These are phyloP conservation scores for Syngnathus acus DNA, from an alignment of 2,797 vertebrate species.

Conservation along the genomic window DNA sequence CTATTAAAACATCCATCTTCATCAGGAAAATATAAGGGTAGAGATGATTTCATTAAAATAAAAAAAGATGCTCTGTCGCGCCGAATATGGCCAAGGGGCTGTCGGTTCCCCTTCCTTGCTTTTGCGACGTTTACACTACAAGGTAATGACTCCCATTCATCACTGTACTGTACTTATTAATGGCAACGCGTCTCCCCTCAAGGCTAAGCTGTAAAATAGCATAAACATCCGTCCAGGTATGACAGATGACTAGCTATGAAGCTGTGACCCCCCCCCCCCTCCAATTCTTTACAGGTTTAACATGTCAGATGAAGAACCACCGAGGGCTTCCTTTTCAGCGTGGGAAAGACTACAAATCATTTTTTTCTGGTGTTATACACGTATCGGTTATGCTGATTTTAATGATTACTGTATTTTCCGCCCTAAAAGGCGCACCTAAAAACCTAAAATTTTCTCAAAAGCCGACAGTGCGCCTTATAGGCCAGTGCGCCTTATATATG, in stretches of 20 bases:
- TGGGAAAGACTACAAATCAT: conserved; percentile 65
- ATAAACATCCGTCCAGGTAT: conserved; percentile 56
- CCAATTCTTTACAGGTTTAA: conserved; percentile 50
- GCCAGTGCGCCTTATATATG: too few relatives aligned
- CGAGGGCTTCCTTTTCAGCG: conserved; percentile 47
- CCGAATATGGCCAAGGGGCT: too few relatives aligned
- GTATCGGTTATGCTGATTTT: too few relatives aligned
- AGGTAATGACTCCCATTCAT: conserved; percentile 59
- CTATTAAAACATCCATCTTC: not conserved
- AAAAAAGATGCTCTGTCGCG: too few relatives aligned
- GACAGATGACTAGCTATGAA: conserved; percentile 44
- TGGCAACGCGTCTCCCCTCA: conserved; percentile 54
- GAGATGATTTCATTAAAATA: conserved; percentile 30
- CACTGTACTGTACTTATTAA: conserved; percentile 41
- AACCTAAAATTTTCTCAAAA: too few relatives aligned
- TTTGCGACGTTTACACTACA: conserved; percentile 32
- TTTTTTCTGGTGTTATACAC: too few relatives aligned
- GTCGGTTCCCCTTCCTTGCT: too few relatives aligned
- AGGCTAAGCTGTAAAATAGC: conserved; percentile 59
- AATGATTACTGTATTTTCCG: too few relatives aligned
- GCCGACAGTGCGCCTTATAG: too few relatives aligned
- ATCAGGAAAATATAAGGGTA: too few relatives aligned
- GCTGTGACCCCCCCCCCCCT: conserved; percentile 44
- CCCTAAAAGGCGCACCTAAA: too few relatives aligned
- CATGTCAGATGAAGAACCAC: conserved; percentile 58